Evolutionary conservation across 2,888 invertebrate species (phyloP).

Genomic region (Meiosimyza decipiens): DNA sequence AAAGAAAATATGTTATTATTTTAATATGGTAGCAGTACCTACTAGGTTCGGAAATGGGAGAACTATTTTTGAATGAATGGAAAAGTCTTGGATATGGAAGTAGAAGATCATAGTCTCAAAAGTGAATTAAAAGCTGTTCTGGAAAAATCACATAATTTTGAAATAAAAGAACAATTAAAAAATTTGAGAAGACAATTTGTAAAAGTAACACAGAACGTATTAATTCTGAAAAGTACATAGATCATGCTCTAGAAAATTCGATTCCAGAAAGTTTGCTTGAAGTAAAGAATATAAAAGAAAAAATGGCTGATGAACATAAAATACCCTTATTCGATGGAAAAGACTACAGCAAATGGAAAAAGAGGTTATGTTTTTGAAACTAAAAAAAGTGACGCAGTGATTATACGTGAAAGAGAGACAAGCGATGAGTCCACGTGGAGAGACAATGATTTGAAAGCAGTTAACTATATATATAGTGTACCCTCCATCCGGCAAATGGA

Average conservation of each 20-base stretch:
- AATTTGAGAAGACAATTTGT: background rate
- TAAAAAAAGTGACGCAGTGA: conserved; percentile 1
- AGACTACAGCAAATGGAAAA: background rate
- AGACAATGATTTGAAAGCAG: conserved; percentile 20
- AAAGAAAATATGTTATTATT: no score
- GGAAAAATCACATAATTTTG: background rate
- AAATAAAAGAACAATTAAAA: background rate
- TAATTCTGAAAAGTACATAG: background rate
- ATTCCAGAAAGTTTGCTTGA: background rate
- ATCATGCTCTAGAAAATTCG: background rate
- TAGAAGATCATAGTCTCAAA: no score
- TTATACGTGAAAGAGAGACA: background rate
- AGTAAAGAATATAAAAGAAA: background rate
- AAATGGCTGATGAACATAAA: background rate
- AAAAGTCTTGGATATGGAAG: no score
- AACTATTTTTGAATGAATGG: no score
- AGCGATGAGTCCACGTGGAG: background rate
- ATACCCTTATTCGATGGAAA: conserved; percentile 12
- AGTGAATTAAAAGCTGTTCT: background rate
- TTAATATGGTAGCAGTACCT: no score
- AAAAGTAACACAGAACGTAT: background rate
- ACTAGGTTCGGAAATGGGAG: no score
- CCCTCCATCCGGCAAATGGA: conserved; percentile 27
- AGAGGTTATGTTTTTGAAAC: conserved; percentile 1
- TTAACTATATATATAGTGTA: conserved; percentile 9